Base-by-base conservation (phyloP, 2,797 vertebrate species). In the Threskiornis aethiopicus region DNA sequence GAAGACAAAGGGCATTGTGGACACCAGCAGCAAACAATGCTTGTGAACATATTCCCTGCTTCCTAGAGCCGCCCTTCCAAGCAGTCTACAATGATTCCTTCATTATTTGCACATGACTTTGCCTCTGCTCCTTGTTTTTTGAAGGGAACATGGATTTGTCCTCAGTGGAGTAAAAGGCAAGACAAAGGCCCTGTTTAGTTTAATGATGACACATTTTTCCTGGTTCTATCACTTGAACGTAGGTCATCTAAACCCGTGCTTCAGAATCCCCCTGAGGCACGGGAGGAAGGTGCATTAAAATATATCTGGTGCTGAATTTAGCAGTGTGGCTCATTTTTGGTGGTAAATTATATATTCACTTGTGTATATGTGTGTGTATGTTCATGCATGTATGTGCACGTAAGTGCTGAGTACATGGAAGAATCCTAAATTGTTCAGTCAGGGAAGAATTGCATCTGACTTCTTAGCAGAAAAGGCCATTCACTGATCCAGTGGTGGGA, bases 1-100 rank as follows among this genome's bases (percentile, higher is more conserved):
- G 81, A 89, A 93, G 69, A 94, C 84, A 96, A 96, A 94, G 54
- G 59, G 39, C 76, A 79, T 91, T 95, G 85, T 90, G 65, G 62
- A 55, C n/a, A 86, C 20, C 61, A 91, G 83, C 73, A 94, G 51
- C 85, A 94, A 96, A 91, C 79, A 94, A 76, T 88, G 83, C 83
- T 78, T 70, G 42, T 87, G 85, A 88, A 79, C 31, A 5, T 47
- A 87, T 62, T 93, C 37, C 69, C 52, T 0, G 1, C 57, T 92
- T 85, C 89, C 58, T 47, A 59, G 54, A 91, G 73, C 62, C 28
- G 5, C 26, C 28, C 46, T 93, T 62, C 44, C 57, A 73, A 92
- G 64, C 4, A 81, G 46, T 51, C 62, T 89, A 54, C 66, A 96
- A 79, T 25, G 72, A 64, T 71, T 79, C 59, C 87, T 82, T 71